Evolutionary conservation across 1,140 invertebrate species (phyloP), one percentile per base, ranked within the genome.

Genomic region (Drosophila baimaii): DNA sequence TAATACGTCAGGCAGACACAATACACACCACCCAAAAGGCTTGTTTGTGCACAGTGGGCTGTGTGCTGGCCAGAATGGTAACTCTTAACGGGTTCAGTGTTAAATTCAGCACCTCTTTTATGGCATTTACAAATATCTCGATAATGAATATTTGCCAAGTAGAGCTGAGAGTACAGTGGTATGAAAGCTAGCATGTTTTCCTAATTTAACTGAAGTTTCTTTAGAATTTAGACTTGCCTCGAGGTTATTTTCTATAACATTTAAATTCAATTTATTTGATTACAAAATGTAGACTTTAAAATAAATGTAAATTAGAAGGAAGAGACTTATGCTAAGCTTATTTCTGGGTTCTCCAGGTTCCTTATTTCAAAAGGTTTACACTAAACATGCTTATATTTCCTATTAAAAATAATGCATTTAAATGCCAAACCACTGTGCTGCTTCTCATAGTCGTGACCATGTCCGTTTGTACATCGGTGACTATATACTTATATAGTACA

Each of bases 1-100:
- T 19, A 27, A 27, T 62, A 52, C 58, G 54, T 33, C n/a, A 41
- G 25, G 31, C 25, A 68, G 58, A 46, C 33, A 49, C 33, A 68
- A 66, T 68, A 41, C 27, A 62, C 64, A 65, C 65, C 65, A 66
- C 65, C 62, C 23, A 41, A 64, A 61, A 43, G 35, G 21, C 27
- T 33, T 27, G 46, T 41, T 33, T 35, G 6, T 19, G 29, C 17
- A 69, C 61, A 21, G 61, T 69, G 65, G 65, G 23, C 12, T 49
- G 8, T 27, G n/a, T 59, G 17, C 15, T 27, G 27, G 9, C 10
- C 17, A 17, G 21, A 37, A 37, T 37, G 15, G 6, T 9, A 31
- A 35, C 19, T 21, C 19, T 10, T 55, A 15, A 55, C 15, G 31
- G 52, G 3, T 25, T 39, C 2, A 17, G 52, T 39, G 52, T 39